Base-by-base conservation (phyloP, 2,888 invertebrate genomes). In the Lycaena phlaeas region DNA sequence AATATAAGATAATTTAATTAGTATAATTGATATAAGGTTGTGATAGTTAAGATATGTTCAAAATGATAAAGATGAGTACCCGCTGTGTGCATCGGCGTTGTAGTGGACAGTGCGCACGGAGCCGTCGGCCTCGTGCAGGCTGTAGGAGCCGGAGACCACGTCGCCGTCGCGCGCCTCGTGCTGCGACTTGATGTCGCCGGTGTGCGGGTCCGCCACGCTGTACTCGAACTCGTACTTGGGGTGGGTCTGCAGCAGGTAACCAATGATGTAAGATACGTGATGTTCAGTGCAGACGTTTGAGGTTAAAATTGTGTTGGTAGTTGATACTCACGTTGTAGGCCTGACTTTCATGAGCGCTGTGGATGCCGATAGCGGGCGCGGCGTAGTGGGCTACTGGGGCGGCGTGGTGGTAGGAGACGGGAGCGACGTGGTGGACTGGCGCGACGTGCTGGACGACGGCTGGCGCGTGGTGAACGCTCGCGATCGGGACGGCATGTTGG, bases 131-230 rank as follows among this genome's bases (percentile, higher is more conserved):
- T 87, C 86, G 49, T 86, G 81, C 37, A 87, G 66, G 43, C 79
- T 81, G 66, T 89, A 89, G 51, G 62, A 63, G 36, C 84, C 82
- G 50, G 73, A 72, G 44, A 71, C 71, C 27, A 55, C 54, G 53
- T 88, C 85, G 10, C 88, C 89, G 59, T 86, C 85, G 34, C 81
- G 74, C 26, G 86, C 89, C 89, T 63, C 88, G 61, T 85, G 77
- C 52, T 88, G 88, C 59, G 86, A 86, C 72, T 88, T 87, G 53
- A 77, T 74, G 66, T 87, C 87, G 2, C 86, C 87, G 41, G 87
- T 87, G 51, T 87, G 86, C 1, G 73, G 75, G 51, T 87, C 87
- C 43, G 78, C 67, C 25, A 85, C 81, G 38, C 79, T 76, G 62
- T 87, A 86, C 53, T 82, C 72, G 59, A 78, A 86, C 59, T 77